Evolutionary conservation across 2,797 vertebrate species (phyloP).

Genomic region (Propithecus deckenii): DNA sequence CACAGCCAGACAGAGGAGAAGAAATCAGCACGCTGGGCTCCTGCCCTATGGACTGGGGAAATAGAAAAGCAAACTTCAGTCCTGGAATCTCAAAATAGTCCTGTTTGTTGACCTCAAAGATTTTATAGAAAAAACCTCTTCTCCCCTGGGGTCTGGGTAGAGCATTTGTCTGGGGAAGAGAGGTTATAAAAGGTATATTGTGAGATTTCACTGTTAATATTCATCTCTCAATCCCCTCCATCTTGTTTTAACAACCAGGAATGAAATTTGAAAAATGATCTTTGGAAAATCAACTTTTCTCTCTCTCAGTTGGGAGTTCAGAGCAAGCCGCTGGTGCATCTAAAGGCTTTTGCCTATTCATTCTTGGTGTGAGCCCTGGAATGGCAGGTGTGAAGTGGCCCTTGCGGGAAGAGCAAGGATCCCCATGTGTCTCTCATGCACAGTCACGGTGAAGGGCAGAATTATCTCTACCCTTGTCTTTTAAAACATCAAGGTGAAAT

Average conservation of each 20-base stretch:
- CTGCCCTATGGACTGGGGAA: neutral
- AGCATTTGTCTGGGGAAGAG: conserved; percentile 50
- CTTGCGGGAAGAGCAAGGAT: neutral
- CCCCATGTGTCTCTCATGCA: neutral
- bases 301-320: neutral
- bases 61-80: conserved; percentile 1
- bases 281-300: neutral
- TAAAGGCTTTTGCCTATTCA: neutral
- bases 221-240: conserved; percentile 16
- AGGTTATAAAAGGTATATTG: conserved; percentile 36
- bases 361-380: neutral
- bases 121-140: conserved; percentile 73
- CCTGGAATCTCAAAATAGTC: conserved; percentile 59
- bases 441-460: neutral
- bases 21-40: conserved; percentile 16
- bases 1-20: conserved; percentile 8
- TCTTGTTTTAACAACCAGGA: neutral
- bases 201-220: conserved; percentile 18
- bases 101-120: conserved; percentile 57
- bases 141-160: conserved; percentile 64
- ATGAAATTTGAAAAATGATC: neutral
- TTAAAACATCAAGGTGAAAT: neutral
- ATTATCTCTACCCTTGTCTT: neutral
- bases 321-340: neutral
- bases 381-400: neutral